Evolutionary conservation across 1,140 invertebrate species (phyloP).

Genomic region (Anastrepha obliqua): DNA sequence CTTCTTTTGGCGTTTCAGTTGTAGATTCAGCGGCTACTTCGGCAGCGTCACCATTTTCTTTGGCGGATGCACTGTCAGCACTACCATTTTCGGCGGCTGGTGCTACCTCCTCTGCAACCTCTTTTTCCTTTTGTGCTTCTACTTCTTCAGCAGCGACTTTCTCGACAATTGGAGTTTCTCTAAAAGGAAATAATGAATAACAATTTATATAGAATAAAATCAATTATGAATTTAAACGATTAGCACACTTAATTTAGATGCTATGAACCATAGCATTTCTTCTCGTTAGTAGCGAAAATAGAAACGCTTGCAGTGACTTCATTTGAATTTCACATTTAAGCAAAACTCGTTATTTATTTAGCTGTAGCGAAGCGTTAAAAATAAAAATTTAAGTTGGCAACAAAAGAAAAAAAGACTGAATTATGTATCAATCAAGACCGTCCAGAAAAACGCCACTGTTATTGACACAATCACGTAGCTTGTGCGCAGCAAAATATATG

Average conservation of each 20-base stretch:
- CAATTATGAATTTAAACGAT: too few relatives aligned
- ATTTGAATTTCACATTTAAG: constrained; percentile 34
- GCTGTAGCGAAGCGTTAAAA: constrained; percentile 40
- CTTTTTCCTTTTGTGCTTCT: constrained; percentile 67
- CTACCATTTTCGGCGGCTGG: constrained; percentile 62
- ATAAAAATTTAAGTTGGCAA: constrained; percentile 27
- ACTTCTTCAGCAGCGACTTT: constrained; percentile 71
- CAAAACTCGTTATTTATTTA: constrained; percentile 51
- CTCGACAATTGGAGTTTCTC: constrained; percentile 72
- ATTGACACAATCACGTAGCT: background rate
- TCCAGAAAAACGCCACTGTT: background rate
- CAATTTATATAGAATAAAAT: background rate
- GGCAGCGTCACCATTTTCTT: constrained; percentile 58
- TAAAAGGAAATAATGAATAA: constrained; percentile 55
- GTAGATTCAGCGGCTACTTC: constrained; percentile 63
- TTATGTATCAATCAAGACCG: background rate
- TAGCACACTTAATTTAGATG: background rate
- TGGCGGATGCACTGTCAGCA: constrained; percentile 62
- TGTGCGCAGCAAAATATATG: constrained; percentile 40
- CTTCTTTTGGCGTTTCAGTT: constrained; percentile 66
- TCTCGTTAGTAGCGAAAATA: background rate
- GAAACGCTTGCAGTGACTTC: background rate
- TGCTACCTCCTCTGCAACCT: constrained; percentile 62
- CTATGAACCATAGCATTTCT: background rate
- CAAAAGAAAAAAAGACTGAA: background rate